A percentile compares a stretch with the other conserved stretches of the same genome.
Conservation (phyloP, 2,888 invertebrate species). For the Drosophila fulvimacula region DNA sequence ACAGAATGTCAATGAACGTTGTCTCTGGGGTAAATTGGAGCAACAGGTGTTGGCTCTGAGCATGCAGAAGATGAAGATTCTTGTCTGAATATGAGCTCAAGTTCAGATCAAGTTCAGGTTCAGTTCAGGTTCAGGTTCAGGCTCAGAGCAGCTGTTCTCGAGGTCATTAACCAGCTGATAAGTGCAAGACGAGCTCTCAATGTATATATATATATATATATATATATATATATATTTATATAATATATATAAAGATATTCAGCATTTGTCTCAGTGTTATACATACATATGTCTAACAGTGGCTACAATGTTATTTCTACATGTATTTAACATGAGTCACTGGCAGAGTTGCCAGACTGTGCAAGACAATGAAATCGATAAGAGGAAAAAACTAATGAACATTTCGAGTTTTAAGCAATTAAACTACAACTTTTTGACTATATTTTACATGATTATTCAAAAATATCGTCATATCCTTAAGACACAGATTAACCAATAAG, state of each 20-base stretch:
- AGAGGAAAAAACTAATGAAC: no score
- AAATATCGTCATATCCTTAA: neutral
- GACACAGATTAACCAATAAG: neutral
- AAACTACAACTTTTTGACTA: no score
- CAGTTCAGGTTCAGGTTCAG: neutral
- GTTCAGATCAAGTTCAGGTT: slow-evolving; percentile 26
- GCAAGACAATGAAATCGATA: neutral
- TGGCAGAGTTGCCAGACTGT: neutral
- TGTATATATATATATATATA: slow-evolving; percentile 3
- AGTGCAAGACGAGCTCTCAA: slow-evolving; percentile 5
- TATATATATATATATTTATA: neutral
- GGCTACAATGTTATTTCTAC: neutral
- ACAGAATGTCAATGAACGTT: slow-evolving; percentile 67
- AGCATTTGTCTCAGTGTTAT: neutral
- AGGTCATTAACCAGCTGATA: slow-evolving; percentile 35
- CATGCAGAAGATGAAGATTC: slow-evolving; percentile 13
- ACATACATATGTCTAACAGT: neutral
- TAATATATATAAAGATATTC: no score
- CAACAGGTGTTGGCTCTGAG: slow-evolving; percentile 46
- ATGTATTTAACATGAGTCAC: neutral
- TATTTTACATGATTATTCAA: neutral
- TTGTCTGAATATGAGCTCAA: slow-evolving; percentile 45
- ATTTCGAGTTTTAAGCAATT: no score
- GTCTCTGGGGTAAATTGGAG: neutral
- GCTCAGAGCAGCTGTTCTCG: slow-evolving; percentile 17